Conservation (phyloP, 2,888 invertebrate genomes). For the Pegoplata infirma region DNA sequence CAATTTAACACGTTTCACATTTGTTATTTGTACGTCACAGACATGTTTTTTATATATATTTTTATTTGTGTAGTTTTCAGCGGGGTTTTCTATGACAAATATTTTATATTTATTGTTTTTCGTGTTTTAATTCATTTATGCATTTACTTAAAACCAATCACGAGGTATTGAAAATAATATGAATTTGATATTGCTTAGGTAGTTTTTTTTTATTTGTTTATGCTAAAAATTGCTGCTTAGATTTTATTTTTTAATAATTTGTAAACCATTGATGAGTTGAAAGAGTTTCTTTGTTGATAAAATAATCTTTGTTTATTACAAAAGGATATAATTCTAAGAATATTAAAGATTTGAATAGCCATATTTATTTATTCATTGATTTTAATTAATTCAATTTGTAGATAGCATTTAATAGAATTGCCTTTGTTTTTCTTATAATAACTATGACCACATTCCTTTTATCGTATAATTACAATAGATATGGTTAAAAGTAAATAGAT, state of each 20-base stretch:
- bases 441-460: not conserved
- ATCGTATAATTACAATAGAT: no score
- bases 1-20: constrained; percentile 18
- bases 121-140: constrained; percentile 7
- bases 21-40: constrained; percentile 24
- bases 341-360: not conserved
- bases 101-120: constrained; percentile 4
- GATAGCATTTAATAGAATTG: not conserved
- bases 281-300: no score
- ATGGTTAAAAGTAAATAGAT: no score
- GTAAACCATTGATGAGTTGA: no score
- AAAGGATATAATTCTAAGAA: no score
- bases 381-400: not conserved
- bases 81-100: constrained; percentile 26
- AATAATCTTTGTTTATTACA: not conserved
- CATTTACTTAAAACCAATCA: constrained; percentile 13
- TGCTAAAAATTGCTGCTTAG: not conserved
- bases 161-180: constrained; percentile 9
- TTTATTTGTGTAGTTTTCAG: no score
- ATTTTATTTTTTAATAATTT: not conserved
- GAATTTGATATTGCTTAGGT: not conserved
- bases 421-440: not conserved
- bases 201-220: no score
- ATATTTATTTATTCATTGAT: not conserved
- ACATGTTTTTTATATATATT: not conserved